phyloP scores from a whole-genome alignment of 2,888 invertebrate genomes.

The Prionchulus punctatus region DNA sequence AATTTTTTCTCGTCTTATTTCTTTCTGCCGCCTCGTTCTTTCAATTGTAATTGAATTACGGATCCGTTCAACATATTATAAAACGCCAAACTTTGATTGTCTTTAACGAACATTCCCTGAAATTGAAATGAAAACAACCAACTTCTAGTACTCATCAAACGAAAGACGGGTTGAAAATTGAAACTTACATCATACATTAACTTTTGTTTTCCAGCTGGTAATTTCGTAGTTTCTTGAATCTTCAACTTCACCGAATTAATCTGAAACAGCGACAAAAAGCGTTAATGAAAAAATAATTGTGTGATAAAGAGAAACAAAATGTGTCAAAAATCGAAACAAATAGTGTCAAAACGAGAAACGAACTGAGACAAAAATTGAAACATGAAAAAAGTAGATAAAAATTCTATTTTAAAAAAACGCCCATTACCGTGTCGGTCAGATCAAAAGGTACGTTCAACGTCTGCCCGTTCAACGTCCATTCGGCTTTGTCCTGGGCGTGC shows the following conservation, averaged over 20 bases:
- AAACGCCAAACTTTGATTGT: conserved; percentile 78
- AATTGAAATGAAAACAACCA: conserved; percentile 24
- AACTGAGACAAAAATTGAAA: no score
- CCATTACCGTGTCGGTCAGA: conserved; percentile 48
- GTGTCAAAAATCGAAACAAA: conserved; percentile 7
- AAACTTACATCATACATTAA: conserved; percentile 62
- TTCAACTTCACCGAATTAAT: conserved; percentile 72
- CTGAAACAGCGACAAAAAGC: conserved; percentile 20
- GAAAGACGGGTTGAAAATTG: conserved; percentile 2
- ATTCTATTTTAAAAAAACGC: not conserved
- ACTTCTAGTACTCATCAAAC: not conserved
- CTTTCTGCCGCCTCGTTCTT: conserved; percentile 92
- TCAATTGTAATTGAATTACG: conserved; percentile 69
- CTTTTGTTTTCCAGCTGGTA: conserved; percentile 94
- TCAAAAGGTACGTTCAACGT: conserved; percentile 58
- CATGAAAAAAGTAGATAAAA: no score
- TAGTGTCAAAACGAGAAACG: no score
- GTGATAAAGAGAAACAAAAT: not conserved
- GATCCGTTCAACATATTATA: conserved; percentile 79
- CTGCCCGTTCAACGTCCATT: conserved; percentile 89
- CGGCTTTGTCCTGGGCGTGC: conserved; percentile 64
- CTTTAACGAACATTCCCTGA: conserved; percentile 93
- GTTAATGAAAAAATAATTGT: not conserved
- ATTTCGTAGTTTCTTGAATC: conserved; percentile 65
- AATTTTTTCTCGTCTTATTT: conserved; percentile 47